Evolutionary conservation across 64 coral and sea anemone species (phyloP), one percentile per base, ranked within the genome.

Genomic region (Montipora cactus): DNA sequence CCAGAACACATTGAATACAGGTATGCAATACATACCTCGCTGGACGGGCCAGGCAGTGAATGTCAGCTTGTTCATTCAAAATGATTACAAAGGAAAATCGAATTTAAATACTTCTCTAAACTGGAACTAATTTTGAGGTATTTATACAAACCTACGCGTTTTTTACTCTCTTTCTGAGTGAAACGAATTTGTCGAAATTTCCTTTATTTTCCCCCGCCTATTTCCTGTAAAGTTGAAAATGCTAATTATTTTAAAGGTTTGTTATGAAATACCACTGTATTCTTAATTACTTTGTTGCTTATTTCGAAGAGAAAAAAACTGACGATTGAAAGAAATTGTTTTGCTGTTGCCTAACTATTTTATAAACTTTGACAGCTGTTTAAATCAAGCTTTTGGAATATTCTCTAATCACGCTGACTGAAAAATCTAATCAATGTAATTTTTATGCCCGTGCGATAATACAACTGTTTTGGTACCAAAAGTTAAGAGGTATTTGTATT

Each of bases 361-460:
- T 86, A 18, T 50, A 45, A 86, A 86, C 64, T 86, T 10, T 20
- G 15, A 71, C 82, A 86, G 82, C 82, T 86, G 82, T 86, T 86
- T 50, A 47, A 86, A 86, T 37, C 15, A 50, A 72, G 49, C 37
- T 5, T 47, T 5, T 6, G n/a, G 16, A n/a, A 21, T 71, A 44
- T 64, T n/a, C 3, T 47, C 19, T 22, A 69, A 23, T 4, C 25
- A 83, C 11, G 1, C 37, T 48, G 61, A 71, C 82, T 69, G 18
- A 51, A 71, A 86, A 71, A 72, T 49, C 47, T 2, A 86, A 71
- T 86, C 68, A 71, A 6, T 71, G 4, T 14, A 67, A 67, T 14
- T 12, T 14, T 4, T 15, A 18, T 67, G 15, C 15, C 16, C 4
- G 15, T 2, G 11, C 15, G 62, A 18, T 67, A 67, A 67, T 9